These are phyloP conservation scores for Tonatia bakeri DNA, from an alignment of 2,113 vertebrate species.

Conservation along the genomic window DNA sequence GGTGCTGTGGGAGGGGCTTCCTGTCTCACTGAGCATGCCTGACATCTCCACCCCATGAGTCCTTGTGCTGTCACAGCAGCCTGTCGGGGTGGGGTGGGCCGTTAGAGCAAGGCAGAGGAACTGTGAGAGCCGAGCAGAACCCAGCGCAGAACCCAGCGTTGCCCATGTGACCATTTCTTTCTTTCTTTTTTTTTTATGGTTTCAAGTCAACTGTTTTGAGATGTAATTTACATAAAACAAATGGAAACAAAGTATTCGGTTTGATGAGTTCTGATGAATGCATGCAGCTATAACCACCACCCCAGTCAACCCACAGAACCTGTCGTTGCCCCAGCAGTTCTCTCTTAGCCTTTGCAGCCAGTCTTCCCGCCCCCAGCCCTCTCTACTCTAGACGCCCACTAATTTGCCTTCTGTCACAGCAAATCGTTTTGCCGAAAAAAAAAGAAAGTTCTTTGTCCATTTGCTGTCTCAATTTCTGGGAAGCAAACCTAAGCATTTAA, in stretches of 20 bases:
- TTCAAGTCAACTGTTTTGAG: neutral
- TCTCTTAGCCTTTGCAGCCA: neutral
- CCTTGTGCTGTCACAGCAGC: neutral
- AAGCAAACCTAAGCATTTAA: neutral
- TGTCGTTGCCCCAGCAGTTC: neutral
- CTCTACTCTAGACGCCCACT: neutral
- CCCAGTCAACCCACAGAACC: neutral
- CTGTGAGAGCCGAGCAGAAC: neutral
- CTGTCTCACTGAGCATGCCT: neutral
- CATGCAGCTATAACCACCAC: neutral
- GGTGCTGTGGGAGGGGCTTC: neutral
- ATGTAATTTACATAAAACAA: neutral
- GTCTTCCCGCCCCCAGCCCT: neutral
- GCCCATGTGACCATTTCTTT: neutral
- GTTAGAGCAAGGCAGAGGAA: neutral
- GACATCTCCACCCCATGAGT: accelerated
- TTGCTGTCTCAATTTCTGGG: neutral
- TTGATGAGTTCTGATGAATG: neutral
- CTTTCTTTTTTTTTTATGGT: neutral
- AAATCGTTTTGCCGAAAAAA: neutral
- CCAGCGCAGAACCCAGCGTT: neutral
- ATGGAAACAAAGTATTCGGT: neutral
- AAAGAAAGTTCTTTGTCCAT: neutral
- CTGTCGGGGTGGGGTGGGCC: neutral
- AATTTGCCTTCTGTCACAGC: neutral